These are phyloP conservation scores for Amphimallon solstitiale DNA, from an alignment of 2,888 invertebrate species.

Conservation along the genomic window DNA sequence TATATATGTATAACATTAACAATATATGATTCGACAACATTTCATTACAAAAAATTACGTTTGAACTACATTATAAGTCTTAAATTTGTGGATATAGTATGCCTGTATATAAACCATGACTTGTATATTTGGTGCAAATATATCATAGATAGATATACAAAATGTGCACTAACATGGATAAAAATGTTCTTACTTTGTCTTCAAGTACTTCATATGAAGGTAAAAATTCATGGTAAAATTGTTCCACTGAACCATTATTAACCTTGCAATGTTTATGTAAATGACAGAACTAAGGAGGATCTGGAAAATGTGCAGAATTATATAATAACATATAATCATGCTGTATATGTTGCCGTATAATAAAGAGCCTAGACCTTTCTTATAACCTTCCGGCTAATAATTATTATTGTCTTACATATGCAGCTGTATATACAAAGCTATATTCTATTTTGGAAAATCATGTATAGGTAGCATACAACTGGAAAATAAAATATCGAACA, in stretches of 20 bases:
- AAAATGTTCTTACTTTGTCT: neutral
- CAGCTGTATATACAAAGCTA: conserved; percentile 28
- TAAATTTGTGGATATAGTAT: conserved; percentile 14
- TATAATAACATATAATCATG: neutral
- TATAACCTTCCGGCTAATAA: neutral
- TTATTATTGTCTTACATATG: conserved; percentile 23
- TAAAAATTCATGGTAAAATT: conserved; percentile 26
- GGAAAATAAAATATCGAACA: no score
- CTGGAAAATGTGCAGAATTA: conserved; percentile 21
- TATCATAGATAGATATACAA: conserved; percentile 10
- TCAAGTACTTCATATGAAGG: conserved; percentile 5
- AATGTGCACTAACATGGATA: conserved; percentile 23
- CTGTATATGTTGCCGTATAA: neutral
- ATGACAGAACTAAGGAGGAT: neutral
- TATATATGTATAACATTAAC: conserved; percentile 35
- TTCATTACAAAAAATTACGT: conserved; percentile 12
- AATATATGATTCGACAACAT: conserved; percentile 17
- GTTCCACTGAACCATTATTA: conserved; percentile 41
- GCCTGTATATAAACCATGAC: neutral
- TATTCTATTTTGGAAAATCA: neutral
- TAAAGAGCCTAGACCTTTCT: neutral
- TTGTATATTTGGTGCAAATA: conserved; percentile 24
- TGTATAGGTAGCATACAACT: neutral
- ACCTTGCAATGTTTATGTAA: neutral
- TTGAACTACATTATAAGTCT: conserved; percentile 6